Evolutionary conservation across 2,113 vertebrate species (phyloP), one percentile per base, ranked within the genome.

Genomic region (Sylvietta virens): DNA sequence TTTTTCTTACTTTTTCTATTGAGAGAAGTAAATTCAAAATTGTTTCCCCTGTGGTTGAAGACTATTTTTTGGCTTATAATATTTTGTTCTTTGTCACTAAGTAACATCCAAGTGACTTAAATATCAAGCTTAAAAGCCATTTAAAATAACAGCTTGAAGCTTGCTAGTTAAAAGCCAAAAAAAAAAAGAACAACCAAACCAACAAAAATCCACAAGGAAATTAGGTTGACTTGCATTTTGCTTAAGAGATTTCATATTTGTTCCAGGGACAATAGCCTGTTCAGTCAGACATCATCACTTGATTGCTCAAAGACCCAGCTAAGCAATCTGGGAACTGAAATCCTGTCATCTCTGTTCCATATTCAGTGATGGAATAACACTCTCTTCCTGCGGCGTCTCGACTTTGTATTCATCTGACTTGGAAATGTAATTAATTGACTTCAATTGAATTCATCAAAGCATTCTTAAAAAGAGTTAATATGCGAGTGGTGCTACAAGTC

Each of bases 341-440:
- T 95, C 85, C 89, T 94, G 39, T 83, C 89, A 89, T 94, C 60
- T 81, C 91, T 90, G 74, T 92, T 91, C 86, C 91, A 88, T 90
- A 89, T 93, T 94, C 81, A 95, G 85, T 39, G 64, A 85, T 97
- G 44, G 72, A 91, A 67, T 92, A 95, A 80, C 93, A 90, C 37
- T 67, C 64, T 61, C 54, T 94, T 95, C 89, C 91, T 94, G 76
- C 17, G 6, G 28, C 89, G 77, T 83, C 78, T 97, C 42, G 24
- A 64, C 80, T 90, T 90, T 93, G 79, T 91, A 28, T 96, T 97
- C 97, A 95, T 96, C 88, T 96, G 92, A 95, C 92, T 97, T 83
- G 94, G 95, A 97, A 95, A 93, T 97, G 95, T 95, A 98, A 94
- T 97, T 91, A 97, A 97, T 96, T 96, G 88, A 96, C 88, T 97